A percentile compares a stretch with the other conserved stretches of the same genome.
Evolutionary conservation across 92 coral and sea anemone genomes (phyloP).

Genomic region (Ricordea florida): DNA sequence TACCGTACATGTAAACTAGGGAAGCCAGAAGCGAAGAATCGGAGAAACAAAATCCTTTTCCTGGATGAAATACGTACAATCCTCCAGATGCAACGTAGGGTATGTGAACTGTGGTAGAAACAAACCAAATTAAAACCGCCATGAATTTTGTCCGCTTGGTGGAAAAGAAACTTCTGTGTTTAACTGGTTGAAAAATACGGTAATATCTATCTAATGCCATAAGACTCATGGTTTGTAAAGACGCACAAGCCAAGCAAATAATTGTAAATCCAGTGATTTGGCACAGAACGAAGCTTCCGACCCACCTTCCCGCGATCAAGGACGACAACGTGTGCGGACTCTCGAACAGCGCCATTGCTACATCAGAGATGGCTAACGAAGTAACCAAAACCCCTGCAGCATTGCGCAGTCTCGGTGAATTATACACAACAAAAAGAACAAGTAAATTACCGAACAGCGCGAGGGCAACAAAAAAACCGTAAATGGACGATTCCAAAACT

Average conservation of each 20-base stretch:
- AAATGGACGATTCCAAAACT: conserved; percentile 12
- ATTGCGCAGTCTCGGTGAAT: conserved; percentile 50
- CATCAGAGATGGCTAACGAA: conserved; percentile 64
- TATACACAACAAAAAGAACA: conserved; percentile 50
- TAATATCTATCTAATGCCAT: conserved; percentile 54
- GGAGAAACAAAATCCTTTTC: conserved; percentile 16
- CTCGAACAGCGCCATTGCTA: conserved; percentile 28
- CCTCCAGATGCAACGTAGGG: conserved; percentile 20
- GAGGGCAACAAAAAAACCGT: neutral
- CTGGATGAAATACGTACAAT: conserved; percentile 23
- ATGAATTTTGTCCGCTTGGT: conserved; percentile 21
- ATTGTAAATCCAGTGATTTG: conserved; percentile 42
- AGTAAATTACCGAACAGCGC: conserved; percentile 52
- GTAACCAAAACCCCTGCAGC: conserved; percentile 44
- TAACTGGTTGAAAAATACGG: conserved; percentile 28
- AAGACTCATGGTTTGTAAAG: conserved; percentile 49
- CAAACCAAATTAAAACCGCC: conserved; percentile 13
- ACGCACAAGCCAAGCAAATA: conserved; percentile 31
- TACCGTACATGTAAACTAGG: neutral
- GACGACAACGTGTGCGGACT: conserved; percentile 18
- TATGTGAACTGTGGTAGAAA: conserved; percentile 18
- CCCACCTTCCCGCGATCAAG: conserved; percentile 15
- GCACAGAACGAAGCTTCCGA: conserved; percentile 14
- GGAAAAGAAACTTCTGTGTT: conserved; percentile 10
- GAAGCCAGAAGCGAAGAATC: neutral